Conservation (phyloP, 2,888 invertebrate species). For the Metacarcinus magister region DNA sequence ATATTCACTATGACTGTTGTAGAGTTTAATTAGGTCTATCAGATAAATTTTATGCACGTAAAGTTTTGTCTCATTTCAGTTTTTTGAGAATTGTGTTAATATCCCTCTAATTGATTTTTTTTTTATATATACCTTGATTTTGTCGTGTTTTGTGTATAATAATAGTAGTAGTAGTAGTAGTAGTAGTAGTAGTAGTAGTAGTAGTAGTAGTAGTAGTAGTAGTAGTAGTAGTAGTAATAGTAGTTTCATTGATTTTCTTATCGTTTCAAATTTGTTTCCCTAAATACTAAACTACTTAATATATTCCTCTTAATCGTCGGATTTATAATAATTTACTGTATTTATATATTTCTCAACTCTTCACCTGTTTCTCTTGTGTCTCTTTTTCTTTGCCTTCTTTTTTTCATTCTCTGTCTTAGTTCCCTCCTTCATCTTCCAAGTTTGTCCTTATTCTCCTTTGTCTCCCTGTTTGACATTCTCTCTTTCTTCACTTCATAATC, state of each 20-base stretch:
- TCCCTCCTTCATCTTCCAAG: not conserved
- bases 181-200: not conserved
- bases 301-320: not conserved
- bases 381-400: not conserved
- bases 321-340: not conserved
- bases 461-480: slow-evolving; percentile 6
- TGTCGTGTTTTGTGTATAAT: not conserved
- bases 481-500: not conserved
- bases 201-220: not conserved
- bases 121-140: not conserved
- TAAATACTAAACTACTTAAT: no score
- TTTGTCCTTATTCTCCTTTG: not conserved
- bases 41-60: no score
- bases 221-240: not conserved
- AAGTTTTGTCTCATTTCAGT: not conserved
- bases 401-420: not conserved
- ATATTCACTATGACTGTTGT: no score
- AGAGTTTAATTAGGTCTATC: no score
- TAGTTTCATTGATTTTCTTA: not conserved
- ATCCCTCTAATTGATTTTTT: not conserved
- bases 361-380: not conserved
- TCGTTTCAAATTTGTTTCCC: not conserved
- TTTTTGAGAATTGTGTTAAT: not conserved
- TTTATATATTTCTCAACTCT: not conserved
- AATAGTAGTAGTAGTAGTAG: slow-evolving; percentile 15